A percentile compares a stretch with the other conserved stretches of the same genome.
These are phyloP conservation scores for Bursaphelenchus okinawaensis DNA, from an alignment of 2,888 invertebrate genomes.

Conservation along the genomic window DNA sequence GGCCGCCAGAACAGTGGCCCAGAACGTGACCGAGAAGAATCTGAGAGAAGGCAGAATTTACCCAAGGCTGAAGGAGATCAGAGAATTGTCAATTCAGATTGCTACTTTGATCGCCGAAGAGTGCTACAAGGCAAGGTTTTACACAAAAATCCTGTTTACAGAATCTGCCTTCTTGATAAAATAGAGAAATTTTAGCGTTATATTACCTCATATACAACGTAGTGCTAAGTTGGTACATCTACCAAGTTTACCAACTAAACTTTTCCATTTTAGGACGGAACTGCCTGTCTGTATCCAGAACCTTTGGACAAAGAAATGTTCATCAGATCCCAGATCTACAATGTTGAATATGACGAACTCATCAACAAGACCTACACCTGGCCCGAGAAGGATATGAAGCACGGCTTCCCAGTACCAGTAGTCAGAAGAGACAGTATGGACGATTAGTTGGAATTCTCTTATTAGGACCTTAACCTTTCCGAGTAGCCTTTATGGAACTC, in stretches of 20 bases:
- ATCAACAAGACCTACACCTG: conserved; percentile 61
- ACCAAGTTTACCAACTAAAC: no score
- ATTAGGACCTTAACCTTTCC: not conserved
- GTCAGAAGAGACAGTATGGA: conserved; percentile 50
- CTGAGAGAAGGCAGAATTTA: conserved; percentile 80
- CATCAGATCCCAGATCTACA: conserved; percentile 60
- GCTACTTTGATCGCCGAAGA: conserved; percentile 75
- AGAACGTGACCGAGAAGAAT: conserved; percentile 74
- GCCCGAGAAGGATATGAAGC: conserved; percentile 58
- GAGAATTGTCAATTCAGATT: conserved; percentile 79
- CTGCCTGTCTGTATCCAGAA: conserved; percentile 63
- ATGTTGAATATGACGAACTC: conserved; percentile 61
- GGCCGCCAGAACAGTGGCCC: conserved; percentile 82
- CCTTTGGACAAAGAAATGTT: conserved; percentile 63
- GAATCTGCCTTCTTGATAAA: not conserved
- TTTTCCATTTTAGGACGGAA: conserved; percentile 49
- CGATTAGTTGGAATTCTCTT: conserved; percentile 26
- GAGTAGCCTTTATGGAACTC: not conserved
- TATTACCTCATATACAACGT: no score
- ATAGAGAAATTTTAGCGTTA: no score
- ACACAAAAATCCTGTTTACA: conserved; percentile 51
- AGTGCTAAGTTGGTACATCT: no score
- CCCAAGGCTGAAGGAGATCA: conserved; percentile 78
- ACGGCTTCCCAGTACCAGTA: conserved; percentile 43
- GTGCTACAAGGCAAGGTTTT: conserved; percentile 66